A percentile compares a stretch with the other conserved stretches of the same genome.
phyloP scores from a whole-genome alignment of 2,113 vertebrate species.

The Ceyx cyanopectus region DNA sequence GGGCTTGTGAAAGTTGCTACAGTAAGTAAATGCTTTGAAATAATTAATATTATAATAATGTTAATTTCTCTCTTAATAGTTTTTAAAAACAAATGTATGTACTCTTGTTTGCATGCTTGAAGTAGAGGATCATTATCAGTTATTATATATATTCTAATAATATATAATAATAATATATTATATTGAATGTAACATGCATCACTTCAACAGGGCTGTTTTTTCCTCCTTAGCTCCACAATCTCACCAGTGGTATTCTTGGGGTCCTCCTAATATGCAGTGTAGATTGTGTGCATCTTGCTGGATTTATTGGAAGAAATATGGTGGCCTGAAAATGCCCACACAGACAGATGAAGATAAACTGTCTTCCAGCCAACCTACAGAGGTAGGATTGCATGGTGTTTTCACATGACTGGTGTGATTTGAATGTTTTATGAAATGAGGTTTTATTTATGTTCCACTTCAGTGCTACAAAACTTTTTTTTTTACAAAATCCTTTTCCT shows the following conservation, averaged over 20 bases:
- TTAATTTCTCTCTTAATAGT: background rate
- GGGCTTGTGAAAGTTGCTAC: constrained; percentile 96
- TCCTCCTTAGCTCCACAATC: constrained; percentile 88
- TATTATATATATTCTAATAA: too few species aligned
- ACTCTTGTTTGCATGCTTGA: background rate
- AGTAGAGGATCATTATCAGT: background rate
- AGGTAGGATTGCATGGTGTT: constrained; percentile 72
- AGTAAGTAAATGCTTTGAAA: constrained; percentile 79
- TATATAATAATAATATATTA: too few species aligned
- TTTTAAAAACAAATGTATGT: background rate
- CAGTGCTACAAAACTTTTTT: background rate
- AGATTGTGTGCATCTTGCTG: constrained; percentile 95
- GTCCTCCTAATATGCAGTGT: constrained; percentile 98
- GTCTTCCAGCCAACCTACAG: constrained; percentile 85
- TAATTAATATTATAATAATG: background rate
- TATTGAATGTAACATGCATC: background rate
- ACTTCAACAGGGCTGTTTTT: background rate
- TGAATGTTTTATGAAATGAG: background rate
- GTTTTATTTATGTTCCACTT: background rate
- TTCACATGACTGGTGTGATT: background rate
- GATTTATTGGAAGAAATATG: constrained; percentile 99
- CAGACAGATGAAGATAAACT: constrained; percentile 91
- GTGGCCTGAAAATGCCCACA: constrained; percentile 97
- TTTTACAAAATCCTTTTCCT: background rate
- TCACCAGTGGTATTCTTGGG: constrained; percentile 98